Evolutionary conservation across 1,140 invertebrate genomes (phyloP), one percentile per base, ranked within the genome.

Genomic region (Hormaphis cornu): DNA sequence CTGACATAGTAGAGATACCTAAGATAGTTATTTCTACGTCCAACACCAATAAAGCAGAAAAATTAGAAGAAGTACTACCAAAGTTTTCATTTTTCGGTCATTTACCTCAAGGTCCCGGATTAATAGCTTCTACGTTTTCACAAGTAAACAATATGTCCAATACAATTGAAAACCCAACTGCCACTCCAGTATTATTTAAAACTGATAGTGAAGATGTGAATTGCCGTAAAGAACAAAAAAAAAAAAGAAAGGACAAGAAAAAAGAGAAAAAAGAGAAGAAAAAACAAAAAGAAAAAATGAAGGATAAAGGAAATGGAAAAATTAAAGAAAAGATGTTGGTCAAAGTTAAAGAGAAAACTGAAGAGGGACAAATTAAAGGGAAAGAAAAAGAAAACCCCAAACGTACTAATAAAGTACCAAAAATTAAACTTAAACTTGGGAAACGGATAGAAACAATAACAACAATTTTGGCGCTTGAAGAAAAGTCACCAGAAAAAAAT

Each of bases 331-430:
- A n/a, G n/a, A n/a, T n/a, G n/a, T n/a, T n/a, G n/a, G n/a, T n/a
- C n/a, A n/a, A n/a, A n/a, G n/a, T n/a, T n/a, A n/a, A n/a, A n/a
- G n/a, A n/a, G n/a, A n/a, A n/a, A n/a, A n/a, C n/a, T n/a, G n/a
- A n/a, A n/a, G n/a, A n/a, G n/a, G n/a, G n/a, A n/a, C n/a, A n/a
- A n/a, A n/a, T n/a, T n/a, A n/a, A 87, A 74, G 88, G 88, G 76
- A 90, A 90, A 74, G 89, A 89, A 73, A 86, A 89, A 66, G 88
- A 89, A 73, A 89, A 89, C 72, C 83, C 84, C 44, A 86, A 85
- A 75, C 78, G 77, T 10, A 83, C 82, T 77, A 81, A 82, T 74
- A 82, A 84, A 58, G 83, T 90, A 33, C 89, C 89, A 14, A 93
- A 91, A 79, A 78, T 92, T 35, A 91, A 89, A 4, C 79, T 93